These are phyloP conservation scores for Taurulus bubalis DNA, from an alignment of 2,113 vertebrate species.

Conservation along the genomic window DNA sequence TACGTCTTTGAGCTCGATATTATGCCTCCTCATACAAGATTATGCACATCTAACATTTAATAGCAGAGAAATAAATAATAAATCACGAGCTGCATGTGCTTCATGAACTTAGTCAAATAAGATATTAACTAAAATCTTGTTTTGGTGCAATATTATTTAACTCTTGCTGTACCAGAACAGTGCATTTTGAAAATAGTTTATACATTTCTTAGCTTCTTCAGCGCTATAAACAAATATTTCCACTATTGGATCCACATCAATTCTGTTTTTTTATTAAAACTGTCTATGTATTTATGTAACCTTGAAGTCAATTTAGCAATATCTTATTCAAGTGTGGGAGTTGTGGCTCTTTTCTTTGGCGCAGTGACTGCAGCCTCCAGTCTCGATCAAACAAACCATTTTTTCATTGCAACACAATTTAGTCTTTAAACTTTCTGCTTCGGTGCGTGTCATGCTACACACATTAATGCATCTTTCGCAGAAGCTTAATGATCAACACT, in stretches of 20 bases:
- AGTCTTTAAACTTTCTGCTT: not conserved
- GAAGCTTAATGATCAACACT: constrained; percentile 21
- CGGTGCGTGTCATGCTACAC: not conserved
- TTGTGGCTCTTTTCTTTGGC: constrained; percentile 24
- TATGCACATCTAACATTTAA: not conserved
- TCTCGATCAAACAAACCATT: not conserved
- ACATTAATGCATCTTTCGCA: not conserved
- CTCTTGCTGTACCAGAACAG: not conserved
- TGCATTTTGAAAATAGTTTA: not conserved
- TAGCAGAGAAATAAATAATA: not conserved
- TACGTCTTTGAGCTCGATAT: not conserved
- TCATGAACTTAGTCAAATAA: not conserved
- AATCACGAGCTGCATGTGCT: not conserved
- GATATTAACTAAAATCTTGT: not conserved
- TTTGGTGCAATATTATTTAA: not conserved
- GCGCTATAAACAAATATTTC: not conserved
- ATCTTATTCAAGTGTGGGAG: not conserved
- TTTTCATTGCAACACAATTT: not conserved
- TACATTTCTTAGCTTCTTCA: not conserved
- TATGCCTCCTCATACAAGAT: not conserved
- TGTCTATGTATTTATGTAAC: not conserved
- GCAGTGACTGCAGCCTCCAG: constrained; percentile 21
- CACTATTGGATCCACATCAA: not conserved
- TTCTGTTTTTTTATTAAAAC: not conserved
- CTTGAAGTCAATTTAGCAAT: not conserved